Base-by-base conservation (phyloP, 2,888 invertebrate genomes). In the Cryptocheilus praepositus region DNA sequence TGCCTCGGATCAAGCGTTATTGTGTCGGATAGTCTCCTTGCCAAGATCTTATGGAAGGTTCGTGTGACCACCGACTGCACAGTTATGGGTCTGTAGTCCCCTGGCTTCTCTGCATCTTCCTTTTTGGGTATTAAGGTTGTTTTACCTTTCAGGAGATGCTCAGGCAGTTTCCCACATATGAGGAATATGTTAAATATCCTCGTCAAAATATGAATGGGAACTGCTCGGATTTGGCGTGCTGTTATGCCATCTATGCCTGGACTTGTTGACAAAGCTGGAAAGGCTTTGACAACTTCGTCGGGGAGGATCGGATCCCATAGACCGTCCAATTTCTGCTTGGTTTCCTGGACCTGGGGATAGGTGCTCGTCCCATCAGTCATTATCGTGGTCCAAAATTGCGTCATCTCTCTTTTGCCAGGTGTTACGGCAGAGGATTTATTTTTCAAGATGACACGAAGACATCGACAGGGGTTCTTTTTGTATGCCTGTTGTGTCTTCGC, bases 81-180 rank as follows among this genome's bases (percentile, higher is more conserved):
- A 5, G 79, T 75, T 2, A 80, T 77, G 0, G 78, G 77, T 4
- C 79, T 44, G 36, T 67, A 79, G 0, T 81, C 78, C 0, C 69
- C 75, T 0, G 78, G 76, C 0, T 67, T 21, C 0, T 8, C 1
- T 0, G 76, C 72, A 0, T 36, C 59, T 0, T 64, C 46, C 28
- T 75, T 79, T 64, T 81, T 76, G 0, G 80, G 76, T 0, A 81
- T 74, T 4, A 81, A 44, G 0, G 64, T 70, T 0, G 79, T 81
- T 15, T 46, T 58, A 0, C 76, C 64, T 13, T 61, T 54, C 0
- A 55, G 28, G 0, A 80, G 53, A 1, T 64, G 53, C 0, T 28
- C n/a, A 0, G 80, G 79, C 0, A 77, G 28, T 16, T 54, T 66
- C 0, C 70, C 71, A 22, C 73, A 71, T 0, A 61, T 16, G 5